Evolutionary conservation across 53 echinoderm and acorn worm genomes (phyloP).

Genomic region (Echinometra lucunter): DNA sequence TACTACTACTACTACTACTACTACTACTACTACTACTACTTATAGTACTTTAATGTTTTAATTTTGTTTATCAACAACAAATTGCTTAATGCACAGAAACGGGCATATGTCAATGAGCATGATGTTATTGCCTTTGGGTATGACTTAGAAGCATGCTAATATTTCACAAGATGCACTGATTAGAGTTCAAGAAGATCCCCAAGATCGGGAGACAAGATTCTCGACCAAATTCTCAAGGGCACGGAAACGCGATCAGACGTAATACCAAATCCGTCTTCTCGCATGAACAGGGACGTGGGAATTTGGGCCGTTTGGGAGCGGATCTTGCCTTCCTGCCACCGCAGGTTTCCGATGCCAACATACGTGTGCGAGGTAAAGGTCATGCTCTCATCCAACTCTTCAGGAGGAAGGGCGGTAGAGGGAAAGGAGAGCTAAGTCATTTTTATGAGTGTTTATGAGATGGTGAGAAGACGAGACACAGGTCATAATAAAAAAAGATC

Average conservation of each 20-base stretch:
- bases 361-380: slow-evolving; percentile 51
- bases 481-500: slow-evolving; percentile 3
- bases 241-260: slow-evolving; percentile 41
- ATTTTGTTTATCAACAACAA: not conserved
- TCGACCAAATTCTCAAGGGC: slow-evolving; percentile 47
- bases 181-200: slow-evolving; percentile 9
- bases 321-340: slow-evolving; percentile 50
- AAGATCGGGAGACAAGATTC: slow-evolving; percentile 44
- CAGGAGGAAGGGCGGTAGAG: not conserved
- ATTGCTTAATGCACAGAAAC: slow-evolving; percentile 11
- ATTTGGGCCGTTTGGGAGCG: slow-evolving; percentile 7
- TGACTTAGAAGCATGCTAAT: slow-evolving; percentile 1
- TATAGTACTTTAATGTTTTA: not conserved
- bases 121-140: slow-evolving; percentile 28
- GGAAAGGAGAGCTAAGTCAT: not conserved
- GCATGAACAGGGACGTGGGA: slow-evolving; percentile 40
- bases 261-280: slow-evolving; percentile 3
- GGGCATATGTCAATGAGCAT: not conserved
- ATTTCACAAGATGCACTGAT: slow-evolving; percentile 49
- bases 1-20: too few species aligned
- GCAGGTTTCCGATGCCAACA: slow-evolving; percentile 43
- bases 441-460: slow-evolving; percentile 19
- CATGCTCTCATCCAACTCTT: slow-evolving; percentile 25
- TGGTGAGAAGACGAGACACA: not conserved
- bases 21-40: too few species aligned